Base-by-base conservation (phyloP, 2,113 vertebrate genomes). In the Ceratotherium simum region DNA sequence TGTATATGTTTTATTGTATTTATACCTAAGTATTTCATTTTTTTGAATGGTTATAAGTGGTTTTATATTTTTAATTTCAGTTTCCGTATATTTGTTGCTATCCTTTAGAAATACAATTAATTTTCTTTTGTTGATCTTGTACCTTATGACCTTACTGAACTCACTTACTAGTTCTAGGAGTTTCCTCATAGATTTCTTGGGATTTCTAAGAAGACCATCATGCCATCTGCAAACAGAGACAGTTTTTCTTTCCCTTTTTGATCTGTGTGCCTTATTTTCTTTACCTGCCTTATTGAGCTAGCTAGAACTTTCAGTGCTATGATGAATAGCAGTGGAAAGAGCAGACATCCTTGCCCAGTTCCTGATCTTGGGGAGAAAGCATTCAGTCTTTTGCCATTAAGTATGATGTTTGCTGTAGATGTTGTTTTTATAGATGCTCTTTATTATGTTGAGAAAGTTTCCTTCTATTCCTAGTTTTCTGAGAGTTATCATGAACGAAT, bases 41-140 rank as follows among this genome's bases (percentile, higher is more conserved):
- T 23, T 76, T 51, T 51, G 9, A 79, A 20, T 33, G 14, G 60
- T 70, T 84, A 10, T n/a, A 87, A 86, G 51, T 60, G 60, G 25
- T 51, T 67, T 91, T 91, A 2, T 75, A n/a, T 64, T 91, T 92
- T 81, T n/a, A 62, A 92, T 76, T 95, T 91, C 54, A n/a, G 13
- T 90, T 94, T 90, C 54, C 46, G 58, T 1, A 4, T 62, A 20
- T 92, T 94, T 78, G 27, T 82, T 97, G 72, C n/a, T 76, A 58
- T 21, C 39, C 10, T 76, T 51, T 21, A 85, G 54, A 92, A 76
- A 82, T 80, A 64, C 3, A 58, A n/a, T 76, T 86, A 56, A 27
- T 60, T 85, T 85, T 90, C 65, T 86, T 56, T 48, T 14, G 5
- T 42, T 75, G 42, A 60, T 54, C 58, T 84, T 83, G 2, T 88